Percentiles rank a stretch among this genome's conserved stretches.
Conservation (phyloP, 2,797 vertebrate species). For the Cottoperca gobio region DNA sequence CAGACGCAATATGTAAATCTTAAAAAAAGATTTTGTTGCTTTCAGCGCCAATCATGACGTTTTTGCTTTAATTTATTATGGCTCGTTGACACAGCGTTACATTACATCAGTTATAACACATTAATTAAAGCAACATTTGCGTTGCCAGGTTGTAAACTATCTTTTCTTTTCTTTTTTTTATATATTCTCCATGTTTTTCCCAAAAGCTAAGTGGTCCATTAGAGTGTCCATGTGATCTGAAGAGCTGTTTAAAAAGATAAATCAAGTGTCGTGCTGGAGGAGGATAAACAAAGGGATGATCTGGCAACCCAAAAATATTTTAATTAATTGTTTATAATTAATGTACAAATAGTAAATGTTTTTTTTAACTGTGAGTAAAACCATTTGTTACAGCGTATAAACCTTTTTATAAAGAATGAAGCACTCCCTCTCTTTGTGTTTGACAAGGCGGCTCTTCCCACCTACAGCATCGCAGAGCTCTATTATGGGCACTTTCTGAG, state of each 20-base stretch:
- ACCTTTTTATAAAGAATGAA: not conserved
- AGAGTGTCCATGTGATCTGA: not conserved
- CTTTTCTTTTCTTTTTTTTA: too few relatives aligned
- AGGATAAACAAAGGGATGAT: not conserved
- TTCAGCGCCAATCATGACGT: slow-evolving; percentile 13
- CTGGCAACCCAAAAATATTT: not conserved
- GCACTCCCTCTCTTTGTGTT: slow-evolving; percentile 36
- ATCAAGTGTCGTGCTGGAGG: not conserved
- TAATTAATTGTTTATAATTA: not conserved
- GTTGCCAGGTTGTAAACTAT: too few relatives aligned
- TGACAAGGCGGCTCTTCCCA: not conserved
- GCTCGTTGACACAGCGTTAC: not conserved
- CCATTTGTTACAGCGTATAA: not conserved
- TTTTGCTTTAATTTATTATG: not conserved
- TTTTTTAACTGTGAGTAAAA: not conserved
- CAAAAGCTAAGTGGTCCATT: too few relatives aligned
- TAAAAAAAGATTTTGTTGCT: slow-evolving; percentile 4
- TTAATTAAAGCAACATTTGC: not conserved
- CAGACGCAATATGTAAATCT: slow-evolving; percentile 19
- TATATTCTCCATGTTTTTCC: too few relatives aligned
- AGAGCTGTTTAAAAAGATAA: not conserved
- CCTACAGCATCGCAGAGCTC: slow-evolving; percentile 22
- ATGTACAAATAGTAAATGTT: not conserved
- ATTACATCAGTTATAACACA: not conserved
- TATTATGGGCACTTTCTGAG: slow-evolving; percentile 33